Conservation (phyloP, 2,888 invertebrate genomes). For the Tetranychus piercei region DNA sequence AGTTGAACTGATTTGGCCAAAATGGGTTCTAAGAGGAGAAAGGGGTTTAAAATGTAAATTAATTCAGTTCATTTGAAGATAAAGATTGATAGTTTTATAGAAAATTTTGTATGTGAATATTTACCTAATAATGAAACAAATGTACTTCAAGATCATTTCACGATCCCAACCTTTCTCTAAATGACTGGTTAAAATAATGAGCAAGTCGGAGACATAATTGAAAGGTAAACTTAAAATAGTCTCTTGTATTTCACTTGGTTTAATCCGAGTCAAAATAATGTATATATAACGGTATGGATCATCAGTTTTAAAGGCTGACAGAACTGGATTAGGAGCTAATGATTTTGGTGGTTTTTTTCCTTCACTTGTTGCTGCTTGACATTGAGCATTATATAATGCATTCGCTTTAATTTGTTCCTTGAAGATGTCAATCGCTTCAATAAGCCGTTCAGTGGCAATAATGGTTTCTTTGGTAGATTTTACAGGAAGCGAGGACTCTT, state of each 20-base stretch:
- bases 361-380: conserved; percentile 18
- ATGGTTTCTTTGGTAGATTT: conserved; percentile 71
- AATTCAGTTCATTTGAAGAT: not conserved
- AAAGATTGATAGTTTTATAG: not conserved
- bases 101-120: not conserved
- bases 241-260: conserved; percentile 77
- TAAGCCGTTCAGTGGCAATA: conserved; percentile 70
- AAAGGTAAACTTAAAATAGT: conserved; percentile 67
- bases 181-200: conserved; percentile 50
- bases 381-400: conserved; percentile 26
- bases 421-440: conserved; percentile 70
- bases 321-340: conserved; percentile 52
- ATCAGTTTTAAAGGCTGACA: conserved; percentile 55
- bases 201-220: conserved; percentile 54
- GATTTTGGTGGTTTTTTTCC: conserved; percentile 32
- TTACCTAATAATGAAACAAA: conserved; percentile 43
- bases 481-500: conserved; percentile 60
- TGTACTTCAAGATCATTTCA: conserved; percentile 56
- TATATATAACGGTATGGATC: conserved; percentile 60
- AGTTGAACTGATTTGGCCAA: conserved; percentile 24
- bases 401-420: conserved; percentile 38
- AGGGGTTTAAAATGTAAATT: not conserved
- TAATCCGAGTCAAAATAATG: conserved; percentile 55
- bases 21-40: conserved; percentile 22
- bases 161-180: conserved; percentile 47